Conservation (phyloP, 2,797 vertebrate genomes). For the Lepus oiostolus region DNA sequence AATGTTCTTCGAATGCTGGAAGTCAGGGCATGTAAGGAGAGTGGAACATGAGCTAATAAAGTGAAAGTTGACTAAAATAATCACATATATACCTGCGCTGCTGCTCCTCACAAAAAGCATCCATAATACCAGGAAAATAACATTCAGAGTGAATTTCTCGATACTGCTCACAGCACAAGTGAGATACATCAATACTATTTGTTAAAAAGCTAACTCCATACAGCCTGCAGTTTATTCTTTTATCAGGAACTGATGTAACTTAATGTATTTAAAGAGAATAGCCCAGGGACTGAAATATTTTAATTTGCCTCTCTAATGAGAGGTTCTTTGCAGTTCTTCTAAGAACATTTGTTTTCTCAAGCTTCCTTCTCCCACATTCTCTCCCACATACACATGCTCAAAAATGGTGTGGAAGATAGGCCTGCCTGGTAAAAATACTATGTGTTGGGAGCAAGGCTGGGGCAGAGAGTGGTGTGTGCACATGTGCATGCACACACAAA, state of each 20-base stretch:
- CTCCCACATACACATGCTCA: slow-evolving; percentile 70
- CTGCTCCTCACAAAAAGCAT: neutral
- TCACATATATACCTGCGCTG: neutral
- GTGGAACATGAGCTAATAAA: slow-evolving; percentile 18
- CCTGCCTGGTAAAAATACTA: neutral
- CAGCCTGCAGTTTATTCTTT: slow-evolving; percentile 52
- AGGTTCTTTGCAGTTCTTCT: slow-evolving; percentile 77
- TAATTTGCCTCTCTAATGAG: slow-evolving; percentile 76
- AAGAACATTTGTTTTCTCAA: slow-evolving; percentile 75
- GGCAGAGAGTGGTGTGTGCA: neutral
- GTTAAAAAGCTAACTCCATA: slow-evolving; percentile 50
- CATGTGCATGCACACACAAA: neutral
- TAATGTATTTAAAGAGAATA: slow-evolving; percentile 71
- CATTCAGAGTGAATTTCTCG: slow-evolving; percentile 37
- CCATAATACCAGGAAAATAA: slow-evolving; percentile 31
- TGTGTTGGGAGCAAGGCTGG: neutral
- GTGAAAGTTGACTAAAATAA: slow-evolving; percentile 63
- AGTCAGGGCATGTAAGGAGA: neutral
- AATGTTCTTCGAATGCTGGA: neutral
- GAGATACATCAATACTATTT: slow-evolving; percentile 19
- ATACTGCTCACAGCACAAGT: neutral
- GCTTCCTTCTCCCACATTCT: slow-evolving; percentile 72
- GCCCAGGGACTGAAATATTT: slow-evolving; percentile 70
- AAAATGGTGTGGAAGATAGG: neutral
- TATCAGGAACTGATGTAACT: slow-evolving; percentile 62